These are phyloP conservation scores for Lycorma delicatula DNA, from an alignment of 1,140 invertebrate species.

Conservation along the genomic window DNA sequence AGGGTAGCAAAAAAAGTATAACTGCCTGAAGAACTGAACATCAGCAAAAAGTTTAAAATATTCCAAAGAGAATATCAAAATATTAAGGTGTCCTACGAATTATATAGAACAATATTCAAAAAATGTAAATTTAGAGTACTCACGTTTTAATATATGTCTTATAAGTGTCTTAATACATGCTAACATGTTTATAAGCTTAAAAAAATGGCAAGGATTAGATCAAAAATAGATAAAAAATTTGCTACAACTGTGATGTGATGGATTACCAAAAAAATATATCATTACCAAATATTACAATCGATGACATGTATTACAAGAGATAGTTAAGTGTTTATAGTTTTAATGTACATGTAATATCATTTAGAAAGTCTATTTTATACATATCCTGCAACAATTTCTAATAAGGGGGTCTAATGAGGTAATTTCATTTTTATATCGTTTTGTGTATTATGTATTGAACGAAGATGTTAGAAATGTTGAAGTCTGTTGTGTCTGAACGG, in stretches of 20 bases:
- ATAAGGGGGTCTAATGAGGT: constrained; percentile 18
- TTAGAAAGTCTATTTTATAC: constrained; percentile 22
- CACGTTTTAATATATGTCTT: not conserved
- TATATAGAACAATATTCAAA: not conserved
- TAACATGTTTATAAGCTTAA: constrained; percentile 26
- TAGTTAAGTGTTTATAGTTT: constrained; percentile 27
- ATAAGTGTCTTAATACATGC: constrained; percentile 14
- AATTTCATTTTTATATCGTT: constrained; percentile 11
- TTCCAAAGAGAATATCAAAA: constrained; percentile 9
- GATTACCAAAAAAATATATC: constrained; percentile 23
- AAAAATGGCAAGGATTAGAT: constrained; percentile 10
- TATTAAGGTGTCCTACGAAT: constrained; percentile 11
- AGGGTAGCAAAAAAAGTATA: constrained; percentile 19
- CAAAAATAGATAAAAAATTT: constrained; percentile 5
- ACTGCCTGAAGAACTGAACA: constrained; percentile 18
- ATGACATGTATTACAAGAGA: constrained; percentile 29
- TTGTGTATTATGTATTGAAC: not conserved
- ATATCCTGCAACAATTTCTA: constrained; percentile 22
- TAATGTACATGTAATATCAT: constrained; percentile 26
- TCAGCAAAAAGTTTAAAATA: constrained; percentile 19
- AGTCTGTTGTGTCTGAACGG: constrained; percentile 22
- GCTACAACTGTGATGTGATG: constrained; percentile 26
- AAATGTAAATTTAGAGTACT: not conserved
- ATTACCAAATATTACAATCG: constrained; percentile 21
- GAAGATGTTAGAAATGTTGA: constrained; percentile 3